phyloP scores from a whole-genome alignment of 2,797 vertebrate genomes.

The Rhinatrema bivittatum region DNA sequence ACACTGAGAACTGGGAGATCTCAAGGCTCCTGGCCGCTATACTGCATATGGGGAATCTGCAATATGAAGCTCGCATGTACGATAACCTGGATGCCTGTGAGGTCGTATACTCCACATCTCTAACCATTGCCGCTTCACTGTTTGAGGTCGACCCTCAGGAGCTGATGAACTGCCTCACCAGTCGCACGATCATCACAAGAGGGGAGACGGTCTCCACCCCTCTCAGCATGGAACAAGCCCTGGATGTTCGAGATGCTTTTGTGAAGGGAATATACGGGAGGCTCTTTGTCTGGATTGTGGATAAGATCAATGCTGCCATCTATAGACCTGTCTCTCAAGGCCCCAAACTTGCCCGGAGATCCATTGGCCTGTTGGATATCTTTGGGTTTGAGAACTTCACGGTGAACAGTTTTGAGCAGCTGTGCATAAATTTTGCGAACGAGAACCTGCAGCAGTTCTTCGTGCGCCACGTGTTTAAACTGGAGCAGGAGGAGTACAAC shows the following conservation, averaged over 20 bases:
- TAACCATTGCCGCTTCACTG: constrained; percentile 71
- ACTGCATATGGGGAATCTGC: constrained; percentile 90
- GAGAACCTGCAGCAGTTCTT: constrained; percentile 98
- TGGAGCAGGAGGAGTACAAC: constrained; percentile 97
- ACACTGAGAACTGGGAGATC: constrained; percentile 94
- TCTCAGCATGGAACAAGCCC: constrained; percentile 85
- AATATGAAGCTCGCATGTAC: constrained; percentile 88
- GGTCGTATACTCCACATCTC: constrained; percentile 73
- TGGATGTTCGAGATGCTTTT: constrained; percentile 90
- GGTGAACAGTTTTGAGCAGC: constrained; percentile 93
- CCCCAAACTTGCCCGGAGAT: constrained; percentile 72
- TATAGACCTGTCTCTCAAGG: constrained; percentile 80
- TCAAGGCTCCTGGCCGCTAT: constrained; percentile 87
- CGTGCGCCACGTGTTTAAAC: constrained; percentile 90
- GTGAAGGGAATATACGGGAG: constrained; percentile 86
- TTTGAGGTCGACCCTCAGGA: constrained; percentile 88
- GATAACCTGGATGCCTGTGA: constrained; percentile 95
- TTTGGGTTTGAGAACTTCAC: constrained; percentile 96
- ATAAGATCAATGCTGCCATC: constrained; percentile 95
- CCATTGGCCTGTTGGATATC: constrained; percentile 90
- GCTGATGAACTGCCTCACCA: constrained; percentile 91
- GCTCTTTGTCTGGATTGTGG: constrained; percentile 94
- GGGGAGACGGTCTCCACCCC: constrained; percentile 94
- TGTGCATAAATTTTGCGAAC: constrained; percentile 96
- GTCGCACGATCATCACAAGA: constrained; percentile 88